These are phyloP conservation scores for Drosophila koepferae DNA, from an alignment of 2,888 invertebrate species.

Conservation along the genomic window DNA sequence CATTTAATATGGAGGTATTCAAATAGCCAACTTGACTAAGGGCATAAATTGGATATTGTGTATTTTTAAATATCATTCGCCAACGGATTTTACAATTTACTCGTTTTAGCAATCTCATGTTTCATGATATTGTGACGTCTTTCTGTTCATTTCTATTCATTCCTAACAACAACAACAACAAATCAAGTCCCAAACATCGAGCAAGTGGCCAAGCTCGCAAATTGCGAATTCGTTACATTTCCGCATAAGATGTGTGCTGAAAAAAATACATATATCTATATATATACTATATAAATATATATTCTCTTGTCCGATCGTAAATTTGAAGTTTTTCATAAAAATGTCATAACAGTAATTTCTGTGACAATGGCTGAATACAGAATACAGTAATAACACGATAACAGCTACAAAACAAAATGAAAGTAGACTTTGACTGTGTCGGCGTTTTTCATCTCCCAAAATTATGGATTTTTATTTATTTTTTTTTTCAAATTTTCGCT, in stretches of 20 bases:
- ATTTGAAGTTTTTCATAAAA: constrained; percentile 82
- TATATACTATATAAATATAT: not conserved
- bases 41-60: not conserved
- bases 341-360: constrained; percentile 81
- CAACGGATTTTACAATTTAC: not conserved
- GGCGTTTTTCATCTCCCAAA: constrained; percentile 76
- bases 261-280: not conserved
- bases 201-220: constrained; percentile 41
- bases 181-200: not conserved
- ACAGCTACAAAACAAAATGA: constrained; percentile 47
- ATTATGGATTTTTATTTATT: constrained; percentile 77
- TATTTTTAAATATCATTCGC: not conserved
- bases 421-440: constrained; percentile 66
- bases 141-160: too few species aligned
- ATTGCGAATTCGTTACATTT: constrained; percentile 56
- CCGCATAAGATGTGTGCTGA: constrained; percentile 43
- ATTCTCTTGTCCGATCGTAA: constrained; percentile 74
- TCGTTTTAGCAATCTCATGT: too few species aligned
- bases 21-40: not conserved
- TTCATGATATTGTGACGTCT: too few species aligned
- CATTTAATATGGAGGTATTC: not conserved
- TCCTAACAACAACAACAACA: not conserved
- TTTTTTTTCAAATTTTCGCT: constrained; percentile 56
- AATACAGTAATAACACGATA: constrained; percentile 43
- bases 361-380: constrained; percentile 51